Evolutionary conservation across 2,888 invertebrate species (phyloP), one percentile per base, ranked within the genome.

Genomic region (Zeuzera pyrina): DNA sequence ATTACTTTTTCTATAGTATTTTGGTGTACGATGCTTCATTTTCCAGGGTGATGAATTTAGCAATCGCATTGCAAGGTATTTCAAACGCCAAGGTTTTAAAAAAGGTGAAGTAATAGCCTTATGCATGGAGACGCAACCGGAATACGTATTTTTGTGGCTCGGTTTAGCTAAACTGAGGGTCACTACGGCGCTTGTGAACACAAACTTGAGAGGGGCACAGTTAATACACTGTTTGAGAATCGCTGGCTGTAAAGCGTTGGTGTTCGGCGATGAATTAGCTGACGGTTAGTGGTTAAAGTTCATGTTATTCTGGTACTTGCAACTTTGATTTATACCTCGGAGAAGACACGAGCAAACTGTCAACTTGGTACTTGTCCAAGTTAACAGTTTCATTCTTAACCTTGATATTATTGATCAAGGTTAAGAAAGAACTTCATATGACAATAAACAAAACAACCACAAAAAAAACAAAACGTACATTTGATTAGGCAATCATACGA

Each of bases 91-190:
- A 39, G 85, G 85, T 0, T 74, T 78, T 43, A 69, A 79, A 32
- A 72, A 88, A 31, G 95, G 94, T 0, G 96, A 98, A 57, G 90
- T 91, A 0, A 89, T 98, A 6, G 94, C 95, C 0, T 68, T 98
- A 8, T 86, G 95, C 42, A 91, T 97, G 91, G 97, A 97, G 61
- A 94, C 93, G 16, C 86, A 92, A 13, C 92, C 94, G 0, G 94
- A 97, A 64, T 97, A 92, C 61, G 88, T 94, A 0, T 91, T 91
- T 47, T 83, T 92, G 1, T 98, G 97, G 97, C 77, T 98, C 3
- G 98, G 97, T 0, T 73, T 98, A 26, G 91, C 95, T 3, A 96
- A 97, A 81, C 74, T 92, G 23, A 91, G 92, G 29, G 87, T 93
- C 0, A 83, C 90, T 2, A 89, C 94, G 0, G 97, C 98, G 0